Conservation (phyloP, 1,140 invertebrate genomes). For the Bacillus rossius region DNA sequence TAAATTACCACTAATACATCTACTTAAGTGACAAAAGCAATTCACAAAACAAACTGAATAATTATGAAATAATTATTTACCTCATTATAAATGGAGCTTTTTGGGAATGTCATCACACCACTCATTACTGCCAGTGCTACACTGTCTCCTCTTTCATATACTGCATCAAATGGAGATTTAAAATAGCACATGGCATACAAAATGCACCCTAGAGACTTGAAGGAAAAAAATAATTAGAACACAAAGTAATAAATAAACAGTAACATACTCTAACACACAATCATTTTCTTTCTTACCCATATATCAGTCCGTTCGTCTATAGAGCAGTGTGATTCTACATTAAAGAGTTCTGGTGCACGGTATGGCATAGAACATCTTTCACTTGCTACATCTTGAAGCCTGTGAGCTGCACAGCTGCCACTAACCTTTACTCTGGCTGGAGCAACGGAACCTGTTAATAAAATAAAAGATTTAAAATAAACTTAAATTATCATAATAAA, state of each 20-base stretch:
- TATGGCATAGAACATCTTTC: constrained; percentile 86
- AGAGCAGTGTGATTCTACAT: constrained; percentile 71
- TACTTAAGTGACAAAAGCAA: no score
- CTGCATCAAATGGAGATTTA: constrained; percentile 79
- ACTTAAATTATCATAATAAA: neutral
- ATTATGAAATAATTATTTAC: constrained; percentile 36
- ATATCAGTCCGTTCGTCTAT: constrained; percentile 84
- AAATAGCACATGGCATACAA: constrained; percentile 82
- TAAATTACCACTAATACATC: no score
- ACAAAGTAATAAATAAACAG: neutral
- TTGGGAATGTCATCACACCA: constrained; percentile 67
- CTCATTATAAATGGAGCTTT: constrained; percentile 58
- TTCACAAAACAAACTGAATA: no score
- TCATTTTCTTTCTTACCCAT: constrained; percentile 55
- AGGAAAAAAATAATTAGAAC: constrained; percentile 35
- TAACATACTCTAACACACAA: neutral
- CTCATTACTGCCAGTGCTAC: constrained; percentile 80
- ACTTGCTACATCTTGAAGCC: constrained; percentile 72
- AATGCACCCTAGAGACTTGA: constrained; percentile 77
- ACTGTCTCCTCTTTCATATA: constrained; percentile 81
- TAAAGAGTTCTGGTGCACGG: constrained; percentile 81
- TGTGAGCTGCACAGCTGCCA: constrained; percentile 62
- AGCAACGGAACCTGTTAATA: constrained; percentile 65
- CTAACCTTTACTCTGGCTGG: constrained; percentile 69
- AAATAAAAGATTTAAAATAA: neutral